Base-by-base conservation (phyloP, 2,113 vertebrate genomes). In the Rhynchomys soricoides region DNA sequence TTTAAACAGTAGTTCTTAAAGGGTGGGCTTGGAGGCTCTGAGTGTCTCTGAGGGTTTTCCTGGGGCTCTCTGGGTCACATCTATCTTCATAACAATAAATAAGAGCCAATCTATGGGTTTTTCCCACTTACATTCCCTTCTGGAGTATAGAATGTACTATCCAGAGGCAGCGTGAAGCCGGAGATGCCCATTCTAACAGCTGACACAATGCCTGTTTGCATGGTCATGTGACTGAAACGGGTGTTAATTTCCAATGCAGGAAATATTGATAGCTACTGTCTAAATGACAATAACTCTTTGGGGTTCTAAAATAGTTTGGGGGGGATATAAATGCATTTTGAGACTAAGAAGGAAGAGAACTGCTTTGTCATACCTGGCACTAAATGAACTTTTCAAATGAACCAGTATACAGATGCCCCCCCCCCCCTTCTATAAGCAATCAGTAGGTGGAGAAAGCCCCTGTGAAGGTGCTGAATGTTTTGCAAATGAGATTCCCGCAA, bases 1-100 rank as follows among this genome's bases (percentile, higher is more conserved):
- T 74, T 90, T 81, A 68, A 45, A 94, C 6, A 71, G 3, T 4
- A 73, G 37, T 78, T 96, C 52, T 91, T 89, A 73, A 94, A 89
- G 71, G 50, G 57, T 96, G 22, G 24, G 24, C 43, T 78, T 45
- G 70, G 15, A 95, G 22, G 0, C 22, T 86, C 12, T 50, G 34
- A 24, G 16, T 55, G 6, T 71, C 31, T 50, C 70, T 77, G 52
- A 95, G 77, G 24, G 3, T 7, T 52, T 89, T 77, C 50, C 68
- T n/a, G 68, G 55, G 43, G 45, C 85, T 73, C 45, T 29, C 24
- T 50, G 45, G n/a, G 15, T 87, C 55, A 48, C 34, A 83, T 43
- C 3, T 73, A 34, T 94, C 34, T 94, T 66, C 7, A 21, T 48
- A 48, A 52, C 68, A 74, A 85, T 71, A 93, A 96, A 50, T 71